These are phyloP conservation scores for Diplodus puntazzo DNA, from an alignment of 2,797 vertebrate genomes.

Conservation along the genomic window DNA sequence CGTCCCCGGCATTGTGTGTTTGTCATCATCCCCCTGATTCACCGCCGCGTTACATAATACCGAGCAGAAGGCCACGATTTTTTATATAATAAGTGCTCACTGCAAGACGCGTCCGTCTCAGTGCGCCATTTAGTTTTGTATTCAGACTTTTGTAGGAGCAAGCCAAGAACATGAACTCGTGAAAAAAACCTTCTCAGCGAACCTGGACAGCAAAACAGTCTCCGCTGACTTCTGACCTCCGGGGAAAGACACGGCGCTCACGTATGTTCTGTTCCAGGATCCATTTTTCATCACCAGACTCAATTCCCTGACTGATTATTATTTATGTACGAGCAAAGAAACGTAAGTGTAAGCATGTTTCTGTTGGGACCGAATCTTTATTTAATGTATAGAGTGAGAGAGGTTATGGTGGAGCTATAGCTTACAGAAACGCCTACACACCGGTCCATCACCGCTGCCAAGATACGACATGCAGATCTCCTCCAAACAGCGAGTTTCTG, in stretches of 20 bases:
- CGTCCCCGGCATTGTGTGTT: conserved; percentile 38
- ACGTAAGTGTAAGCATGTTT: neutral
- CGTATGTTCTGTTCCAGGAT: neutral
- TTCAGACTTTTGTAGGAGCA: neutral
- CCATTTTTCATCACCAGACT: neutral
- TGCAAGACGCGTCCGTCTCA: conserved; percentile 41
- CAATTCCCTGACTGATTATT: neutral
- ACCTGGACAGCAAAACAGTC: neutral
- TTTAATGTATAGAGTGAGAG: neutral
- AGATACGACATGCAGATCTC: neutral
- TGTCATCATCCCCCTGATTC: conserved; percentile 59
- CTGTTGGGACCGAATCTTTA: neutral
- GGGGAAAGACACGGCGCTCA: neutral
- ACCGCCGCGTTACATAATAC: conserved; percentile 43
- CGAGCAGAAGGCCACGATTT: conserved; percentile 39
- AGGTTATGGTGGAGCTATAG: neutral
- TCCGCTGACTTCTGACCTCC: neutral
- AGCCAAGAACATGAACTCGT: neutral
- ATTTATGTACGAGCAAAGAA: neutral
- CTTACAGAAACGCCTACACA: neutral
- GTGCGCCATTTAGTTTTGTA: neutral
- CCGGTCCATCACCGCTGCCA: neutral
- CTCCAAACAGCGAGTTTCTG: neutral
- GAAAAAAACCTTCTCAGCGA: neutral
- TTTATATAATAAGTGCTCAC: conserved; percentile 44